These are phyloP conservation scores for Bicyclus anynana DNA, from an alignment of 1,140 invertebrate species.

Conservation along the genomic window DNA sequence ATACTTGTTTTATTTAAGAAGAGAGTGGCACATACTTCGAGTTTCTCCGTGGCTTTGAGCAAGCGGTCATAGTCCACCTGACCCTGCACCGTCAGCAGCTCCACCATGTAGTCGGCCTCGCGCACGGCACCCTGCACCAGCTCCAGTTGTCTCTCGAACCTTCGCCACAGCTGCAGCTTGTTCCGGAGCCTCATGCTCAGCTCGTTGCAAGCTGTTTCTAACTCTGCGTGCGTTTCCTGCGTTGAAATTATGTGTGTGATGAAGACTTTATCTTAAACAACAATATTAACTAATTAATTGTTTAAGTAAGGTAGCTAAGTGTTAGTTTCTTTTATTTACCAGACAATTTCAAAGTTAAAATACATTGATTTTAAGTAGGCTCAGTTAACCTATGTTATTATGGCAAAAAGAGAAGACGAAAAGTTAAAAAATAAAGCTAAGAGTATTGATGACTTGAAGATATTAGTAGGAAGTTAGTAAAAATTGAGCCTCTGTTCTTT, in stretches of 20 bases:
- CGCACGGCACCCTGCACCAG: constrained; percentile 87
- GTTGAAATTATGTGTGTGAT: neutral
- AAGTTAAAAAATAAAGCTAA: no score
- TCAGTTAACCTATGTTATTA: no score
- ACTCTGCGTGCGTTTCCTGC: constrained; percentile 82
- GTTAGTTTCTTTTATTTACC: no score
- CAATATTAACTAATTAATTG: no score
- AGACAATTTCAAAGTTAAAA: no score
- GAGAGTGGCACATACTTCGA: constrained; percentile 88
- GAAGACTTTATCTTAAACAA: neutral
- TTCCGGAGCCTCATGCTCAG: constrained; percentile 81
- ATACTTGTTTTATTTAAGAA: no score
- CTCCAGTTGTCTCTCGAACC: constrained; percentile 86
- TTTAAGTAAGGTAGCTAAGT: no score
- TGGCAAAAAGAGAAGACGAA: no score
- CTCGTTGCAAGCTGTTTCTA: constrained; percentile 83
- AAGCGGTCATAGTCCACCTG: constrained; percentile 89
- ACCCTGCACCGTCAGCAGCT: constrained; percentile 87
- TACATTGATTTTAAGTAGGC: no score
- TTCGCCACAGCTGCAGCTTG: constrained; percentile 82
- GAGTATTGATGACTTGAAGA: no score
- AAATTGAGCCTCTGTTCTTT: no score
- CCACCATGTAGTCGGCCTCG: constrained; percentile 91
- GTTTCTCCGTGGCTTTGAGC: constrained; percentile 86
- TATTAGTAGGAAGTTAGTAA: no score